These are phyloP conservation scores for Oreortyx pictus DNA, from an alignment of 2,797 vertebrate species.

Conservation along the genomic window DNA sequence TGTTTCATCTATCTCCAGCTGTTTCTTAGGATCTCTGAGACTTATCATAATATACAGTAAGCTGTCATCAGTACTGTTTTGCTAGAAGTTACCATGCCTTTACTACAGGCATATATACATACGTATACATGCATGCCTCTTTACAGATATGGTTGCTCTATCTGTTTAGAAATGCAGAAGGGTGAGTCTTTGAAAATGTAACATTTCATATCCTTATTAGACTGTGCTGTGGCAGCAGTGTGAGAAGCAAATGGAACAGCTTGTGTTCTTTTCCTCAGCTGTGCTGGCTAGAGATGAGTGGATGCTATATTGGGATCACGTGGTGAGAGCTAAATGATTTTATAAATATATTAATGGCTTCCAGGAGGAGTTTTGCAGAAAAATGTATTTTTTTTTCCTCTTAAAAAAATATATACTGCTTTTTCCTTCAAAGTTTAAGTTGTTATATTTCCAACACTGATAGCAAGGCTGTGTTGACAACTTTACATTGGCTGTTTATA, in stretches of 20 bases:
- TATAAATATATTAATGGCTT: not conserved
- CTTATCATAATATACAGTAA: not conserved
- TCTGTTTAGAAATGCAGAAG: not conserved
- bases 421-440: not conserved
- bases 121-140: no score
- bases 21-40: not conserved
- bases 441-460: not conserved
- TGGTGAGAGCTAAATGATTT: not conserved
- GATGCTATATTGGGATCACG: not conserved
- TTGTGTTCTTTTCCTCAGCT: constrained; percentile 13
- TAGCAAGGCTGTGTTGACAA: not conserved
- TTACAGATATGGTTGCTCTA: not conserved
- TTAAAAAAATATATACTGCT: not conserved
- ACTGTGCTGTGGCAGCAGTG: not conserved
- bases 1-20: not conserved
- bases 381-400: not conserved
- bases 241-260: not conserved
- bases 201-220: not conserved
- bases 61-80: not conserved
- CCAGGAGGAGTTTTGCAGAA: not conserved
- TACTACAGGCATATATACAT: not conserved
- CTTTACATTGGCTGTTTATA: not conserved
- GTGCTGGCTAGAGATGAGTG: not conserved
- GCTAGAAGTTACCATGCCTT: not conserved
- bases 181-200: not conserved